Percentiles rank a stretch among this genome's conserved stretches.
phyloP scores from a whole-genome alignment of 1,140 invertebrate genomes.

The Conus ventricosus region DNA sequence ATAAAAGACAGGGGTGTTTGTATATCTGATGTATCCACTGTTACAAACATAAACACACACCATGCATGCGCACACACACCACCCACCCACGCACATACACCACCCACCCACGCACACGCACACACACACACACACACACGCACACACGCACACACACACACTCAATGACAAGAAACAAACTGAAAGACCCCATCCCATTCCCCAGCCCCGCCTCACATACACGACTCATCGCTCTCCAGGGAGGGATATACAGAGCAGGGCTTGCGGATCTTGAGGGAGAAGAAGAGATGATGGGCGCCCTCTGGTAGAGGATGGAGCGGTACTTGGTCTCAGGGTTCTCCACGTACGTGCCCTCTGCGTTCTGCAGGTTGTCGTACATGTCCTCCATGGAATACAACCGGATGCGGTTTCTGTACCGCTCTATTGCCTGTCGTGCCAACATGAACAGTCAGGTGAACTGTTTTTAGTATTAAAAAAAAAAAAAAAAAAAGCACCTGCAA shows the following conservation, averaged over 20 bases:
- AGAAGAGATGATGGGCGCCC: slow-evolving; percentile 51
- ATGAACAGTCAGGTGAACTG: too few species aligned
- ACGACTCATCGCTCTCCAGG: slow-evolving; percentile 68
- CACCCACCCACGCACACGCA: neutral
- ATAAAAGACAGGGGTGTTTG: too few species aligned
- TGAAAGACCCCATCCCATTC: neutral
- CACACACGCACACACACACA: neutral
- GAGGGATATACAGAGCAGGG: slow-evolving; percentile 63
- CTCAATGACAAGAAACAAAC: too few species aligned
- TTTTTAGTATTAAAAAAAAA: too few species aligned
- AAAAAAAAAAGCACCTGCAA: too few species aligned
- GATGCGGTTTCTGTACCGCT: slow-evolving; percentile 77
- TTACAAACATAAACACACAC: too few species aligned
- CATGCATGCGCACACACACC: too few species aligned
- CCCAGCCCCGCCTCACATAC: slow-evolving; percentile 41
- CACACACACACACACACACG: neutral
- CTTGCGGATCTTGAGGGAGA: slow-evolving; percentile 61
- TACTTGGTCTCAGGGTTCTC: slow-evolving; percentile 57
- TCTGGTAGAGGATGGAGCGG: slow-evolving; percentile 50
- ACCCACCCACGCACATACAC: too few species aligned
- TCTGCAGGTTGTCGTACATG: slow-evolving; percentile 68
- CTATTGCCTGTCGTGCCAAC: slow-evolving; percentile 72
- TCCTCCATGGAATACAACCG: slow-evolving; percentile 66
- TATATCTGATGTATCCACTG: too few species aligned
- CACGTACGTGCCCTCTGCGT: slow-evolving; percentile 59